A percentile compares a stretch with the other conserved stretches of the same genome.
phyloP scores from a whole-genome alignment of 2,797 vertebrate genomes.

The Meriones psammophilus region DNA sequence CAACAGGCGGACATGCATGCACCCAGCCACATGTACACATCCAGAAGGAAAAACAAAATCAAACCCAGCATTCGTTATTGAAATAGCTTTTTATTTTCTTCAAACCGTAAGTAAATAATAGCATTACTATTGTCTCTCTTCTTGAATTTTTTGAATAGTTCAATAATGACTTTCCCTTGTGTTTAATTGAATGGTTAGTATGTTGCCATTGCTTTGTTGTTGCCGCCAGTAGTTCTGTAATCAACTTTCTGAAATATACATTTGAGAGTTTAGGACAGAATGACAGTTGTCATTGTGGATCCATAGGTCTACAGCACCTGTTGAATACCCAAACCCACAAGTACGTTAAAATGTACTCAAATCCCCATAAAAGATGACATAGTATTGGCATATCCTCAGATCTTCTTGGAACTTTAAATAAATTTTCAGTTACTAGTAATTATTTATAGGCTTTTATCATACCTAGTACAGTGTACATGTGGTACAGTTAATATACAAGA shows the following conservation, averaged over 20 bases:
- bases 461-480: not conserved
- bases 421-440: not conserved
- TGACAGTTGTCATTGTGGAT: not conserved
- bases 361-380: not conserved
- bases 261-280: constrained; percentile 44
- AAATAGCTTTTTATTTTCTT: constrained; percentile 61
- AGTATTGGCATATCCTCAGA: not conserved
- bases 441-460: not conserved
- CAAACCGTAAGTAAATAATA: not conserved
- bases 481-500: not conserved
- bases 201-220: not conserved
- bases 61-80: not conserved
- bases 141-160: not conserved
- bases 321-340: not conserved
- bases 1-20: not conserved
- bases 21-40: not conserved
- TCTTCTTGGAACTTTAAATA: not conserved
- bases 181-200: constrained; percentile 32
- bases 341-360: not conserved
- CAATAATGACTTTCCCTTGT: not conserved
- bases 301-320: not conserved
- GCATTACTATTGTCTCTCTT: not conserved
- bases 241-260: not conserved
- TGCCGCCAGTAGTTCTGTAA: constrained; percentile 29
- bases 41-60: not conserved